These are phyloP conservation scores for Apoda limacodes DNA, from an alignment of 2,888 invertebrate species.

Conservation along the genomic window DNA sequence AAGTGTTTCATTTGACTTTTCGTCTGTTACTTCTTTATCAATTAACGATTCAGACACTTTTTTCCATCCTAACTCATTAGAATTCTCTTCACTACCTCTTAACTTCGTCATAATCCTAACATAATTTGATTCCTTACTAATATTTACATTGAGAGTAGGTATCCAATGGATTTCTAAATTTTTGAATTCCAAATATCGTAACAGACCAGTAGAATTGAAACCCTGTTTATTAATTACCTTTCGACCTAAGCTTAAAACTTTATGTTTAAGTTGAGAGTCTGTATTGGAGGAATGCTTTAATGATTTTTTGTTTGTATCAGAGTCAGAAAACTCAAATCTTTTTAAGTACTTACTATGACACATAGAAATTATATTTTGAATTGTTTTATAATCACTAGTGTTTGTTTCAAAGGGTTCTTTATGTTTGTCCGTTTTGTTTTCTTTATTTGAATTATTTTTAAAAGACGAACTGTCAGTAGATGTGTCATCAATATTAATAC, in stretches of 20 bases:
- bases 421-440: conserved; percentile 9
- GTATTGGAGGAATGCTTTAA: conserved; percentile 11
- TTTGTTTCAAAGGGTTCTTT: conserved; percentile 17
- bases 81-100: conserved; percentile 19
- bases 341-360: conserved; percentile 34
- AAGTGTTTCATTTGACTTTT: background rate
- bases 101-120: conserved; percentile 38
- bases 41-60: conserved; percentile 13
- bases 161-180: conserved; percentile 42
- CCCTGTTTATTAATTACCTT: conserved; percentile 41
- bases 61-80: conserved; percentile 28
- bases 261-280: conserved; percentile 39
- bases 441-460: conserved; percentile 16
- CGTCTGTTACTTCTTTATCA: conserved; percentile 2
- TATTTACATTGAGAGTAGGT: conserved; percentile 20
- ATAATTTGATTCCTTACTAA: conserved; percentile 25
- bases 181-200: conserved; percentile 46
- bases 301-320: conserved; percentile 12
- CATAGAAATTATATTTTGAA: conserved; percentile 34
- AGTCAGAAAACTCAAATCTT: conserved; percentile 22
- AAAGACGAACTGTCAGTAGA: conserved; percentile 30
- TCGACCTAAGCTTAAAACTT: conserved; percentile 49
- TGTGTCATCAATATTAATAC: conserved; percentile 42
- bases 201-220: conserved; percentile 39
- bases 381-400: conserved; percentile 25